These are phyloP conservation scores for Drosophila pseudoananassae DNA, from an alignment of 1,140 invertebrate genomes.

Conservation along the genomic window DNA sequence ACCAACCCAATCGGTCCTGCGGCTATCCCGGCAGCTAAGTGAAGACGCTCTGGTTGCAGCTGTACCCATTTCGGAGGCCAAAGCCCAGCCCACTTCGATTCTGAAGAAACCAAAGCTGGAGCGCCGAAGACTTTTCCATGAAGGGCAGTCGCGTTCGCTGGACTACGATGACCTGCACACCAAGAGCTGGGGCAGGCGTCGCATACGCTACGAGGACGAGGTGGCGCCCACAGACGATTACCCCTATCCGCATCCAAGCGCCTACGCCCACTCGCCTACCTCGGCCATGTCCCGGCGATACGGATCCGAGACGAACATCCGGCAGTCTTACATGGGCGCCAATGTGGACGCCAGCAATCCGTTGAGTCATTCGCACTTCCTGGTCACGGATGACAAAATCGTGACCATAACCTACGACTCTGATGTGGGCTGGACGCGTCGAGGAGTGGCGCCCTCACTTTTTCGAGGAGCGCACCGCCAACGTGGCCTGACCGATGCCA, in stretches of 20 bases:
- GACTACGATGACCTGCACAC: constrained; percentile 82
- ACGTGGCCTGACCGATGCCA: constrained; percentile 50
- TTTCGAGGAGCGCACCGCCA: constrained; percentile 66
- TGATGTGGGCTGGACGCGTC: constrained; percentile 84
- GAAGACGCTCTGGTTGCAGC: constrained; percentile 76
- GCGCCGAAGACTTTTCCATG: constrained; percentile 74
- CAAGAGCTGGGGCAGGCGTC: constrained; percentile 77
- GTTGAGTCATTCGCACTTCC: constrained; percentile 83
- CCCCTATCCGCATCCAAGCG: constrained; percentile 33
- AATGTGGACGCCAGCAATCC: constrained; percentile 74
- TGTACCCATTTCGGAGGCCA: constrained; percentile 74
- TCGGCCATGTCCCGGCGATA: constrained; percentile 66
- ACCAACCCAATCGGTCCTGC: constrained; percentile 75
- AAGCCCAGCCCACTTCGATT: constrained; percentile 74
- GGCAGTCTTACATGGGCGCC: constrained; percentile 82
- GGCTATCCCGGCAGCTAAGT: constrained; percentile 73
- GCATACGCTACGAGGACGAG: constrained; percentile 80
- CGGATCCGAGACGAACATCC: constrained; percentile 81
- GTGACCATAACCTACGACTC: constrained; percentile 84
- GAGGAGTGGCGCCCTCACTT: constrained; percentile 71
- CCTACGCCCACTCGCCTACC: constrained; percentile 34
- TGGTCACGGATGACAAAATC: constrained; percentile 84
- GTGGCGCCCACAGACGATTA: constrained; percentile 41
- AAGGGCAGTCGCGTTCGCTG: constrained; percentile 76
- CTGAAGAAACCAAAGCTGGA: constrained; percentile 79